Percentiles rank a stretch among this genome's conserved stretches.
These are phyloP conservation scores for Daphoenositta chrysoptera DNA, from an alignment of 2,113 vertebrate species.

Conservation along the genomic window DNA sequence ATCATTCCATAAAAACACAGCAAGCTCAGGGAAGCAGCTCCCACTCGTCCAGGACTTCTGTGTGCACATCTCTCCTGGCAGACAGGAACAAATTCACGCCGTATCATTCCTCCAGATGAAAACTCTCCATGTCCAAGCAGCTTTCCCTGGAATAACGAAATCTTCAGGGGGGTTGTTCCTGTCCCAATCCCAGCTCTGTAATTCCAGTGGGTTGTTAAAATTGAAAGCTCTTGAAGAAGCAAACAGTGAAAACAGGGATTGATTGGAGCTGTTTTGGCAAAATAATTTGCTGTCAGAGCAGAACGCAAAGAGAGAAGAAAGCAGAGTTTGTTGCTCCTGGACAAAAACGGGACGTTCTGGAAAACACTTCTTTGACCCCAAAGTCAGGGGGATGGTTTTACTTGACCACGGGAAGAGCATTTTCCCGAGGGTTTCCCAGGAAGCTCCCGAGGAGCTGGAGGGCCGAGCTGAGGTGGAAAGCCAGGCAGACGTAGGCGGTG, in stretches of 20 bases:
- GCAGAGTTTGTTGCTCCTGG: background rate
- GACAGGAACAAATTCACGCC: background rate
- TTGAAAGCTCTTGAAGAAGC: background rate
- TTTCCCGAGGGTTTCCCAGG: conserved; percentile 75
- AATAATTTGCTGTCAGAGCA: background rate
- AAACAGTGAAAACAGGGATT: background rate
- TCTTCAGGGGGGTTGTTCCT: background rate
- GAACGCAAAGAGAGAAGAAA: background rate
- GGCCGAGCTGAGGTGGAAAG: conserved; percentile 78
- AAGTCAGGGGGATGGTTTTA: conserved; percentile 7
- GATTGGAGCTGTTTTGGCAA: background rate
- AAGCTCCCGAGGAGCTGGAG: conserved; percentile 82
- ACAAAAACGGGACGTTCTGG: accelerated
- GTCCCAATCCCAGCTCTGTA: background rate
- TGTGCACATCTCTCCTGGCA: background rate
- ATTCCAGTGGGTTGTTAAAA: background rate
- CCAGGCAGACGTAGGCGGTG: conserved; percentile 83
- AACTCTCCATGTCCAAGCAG: background rate
- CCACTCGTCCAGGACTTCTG: background rate
- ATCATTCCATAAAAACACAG: background rate
- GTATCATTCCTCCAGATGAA: background rate
- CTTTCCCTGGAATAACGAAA: background rate
- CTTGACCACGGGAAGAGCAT: conserved; percentile 74
- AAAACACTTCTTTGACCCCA: background rate
- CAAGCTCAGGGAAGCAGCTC: background rate